Conservation (phyloP, 2,797 vertebrate species). For the Eremophila alpestris region DNA sequence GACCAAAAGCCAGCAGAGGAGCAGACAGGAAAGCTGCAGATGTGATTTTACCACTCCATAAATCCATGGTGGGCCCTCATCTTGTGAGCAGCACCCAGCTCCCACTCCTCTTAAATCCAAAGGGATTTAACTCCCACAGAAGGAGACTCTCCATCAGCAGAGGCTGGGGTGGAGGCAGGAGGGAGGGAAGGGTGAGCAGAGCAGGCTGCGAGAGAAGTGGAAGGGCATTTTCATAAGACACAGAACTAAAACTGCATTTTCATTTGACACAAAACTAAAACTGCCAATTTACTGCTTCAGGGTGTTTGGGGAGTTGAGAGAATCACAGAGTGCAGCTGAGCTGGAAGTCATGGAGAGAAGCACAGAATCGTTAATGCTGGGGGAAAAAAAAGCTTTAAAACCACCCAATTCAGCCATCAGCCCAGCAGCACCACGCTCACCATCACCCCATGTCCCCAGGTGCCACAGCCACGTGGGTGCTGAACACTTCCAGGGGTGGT, state of each 20-base stretch:
- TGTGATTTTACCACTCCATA: not conserved
- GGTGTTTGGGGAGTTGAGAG: not conserved
- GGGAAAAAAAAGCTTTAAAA: not conserved
- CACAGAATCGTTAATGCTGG: not conserved
- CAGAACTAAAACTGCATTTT: not conserved
- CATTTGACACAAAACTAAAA: not conserved
- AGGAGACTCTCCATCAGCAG: not conserved
- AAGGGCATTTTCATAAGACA: not conserved
- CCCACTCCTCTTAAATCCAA: not conserved
- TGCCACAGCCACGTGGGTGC: not conserved
- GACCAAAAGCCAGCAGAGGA: not conserved
- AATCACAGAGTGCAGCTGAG: not conserved
- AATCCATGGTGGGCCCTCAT: not conserved
- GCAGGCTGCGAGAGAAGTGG: not conserved
- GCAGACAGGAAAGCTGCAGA: not conserved
- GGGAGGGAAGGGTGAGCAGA: not conserved
- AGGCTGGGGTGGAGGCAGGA: not conserved
- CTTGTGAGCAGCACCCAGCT: not conserved
- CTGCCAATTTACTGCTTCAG: not conserved
- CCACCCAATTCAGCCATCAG: not conserved
- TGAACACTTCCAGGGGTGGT: not conserved
- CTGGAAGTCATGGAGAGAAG: not conserved
- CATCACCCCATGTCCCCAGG: not conserved
- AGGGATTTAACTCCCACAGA: not conserved
- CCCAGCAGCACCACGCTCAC: not conserved